Evolutionary conservation across 1,140 invertebrate species (phyloP).

Genomic region (Oncopodura yosiiana): DNA sequence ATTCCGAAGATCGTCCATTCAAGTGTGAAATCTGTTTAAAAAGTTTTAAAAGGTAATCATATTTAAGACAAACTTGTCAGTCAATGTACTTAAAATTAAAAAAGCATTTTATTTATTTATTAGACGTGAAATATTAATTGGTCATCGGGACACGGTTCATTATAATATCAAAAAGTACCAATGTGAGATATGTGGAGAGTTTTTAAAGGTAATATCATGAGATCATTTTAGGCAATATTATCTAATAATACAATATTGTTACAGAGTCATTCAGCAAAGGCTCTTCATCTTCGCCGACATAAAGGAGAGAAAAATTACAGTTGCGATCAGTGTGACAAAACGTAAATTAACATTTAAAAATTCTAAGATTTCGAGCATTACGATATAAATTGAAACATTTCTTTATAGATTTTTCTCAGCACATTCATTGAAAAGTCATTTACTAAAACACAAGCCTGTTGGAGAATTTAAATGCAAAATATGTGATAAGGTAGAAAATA

Average conservation of each 20-base stretch:
- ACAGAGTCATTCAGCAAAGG: conserved; percentile 72
- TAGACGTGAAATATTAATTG: conserved; percentile 23
- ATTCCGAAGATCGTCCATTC: conserved; percentile 19
- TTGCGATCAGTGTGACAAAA: conserved; percentile 69
- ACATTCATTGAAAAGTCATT: conserved; percentile 9
- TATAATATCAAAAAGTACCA: conserved; percentile 58
- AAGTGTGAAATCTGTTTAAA: conserved; percentile 26
- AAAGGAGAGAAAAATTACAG: conserved; percentile 81
- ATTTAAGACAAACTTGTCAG: no score
- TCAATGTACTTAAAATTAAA: no score
- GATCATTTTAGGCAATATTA: no score
- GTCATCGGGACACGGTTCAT: conserved; percentile 14
- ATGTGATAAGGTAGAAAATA: conserved; percentile 13
- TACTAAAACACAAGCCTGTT: no score
- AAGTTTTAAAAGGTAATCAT: conserved; percentile 21
- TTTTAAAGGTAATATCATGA: conserved; percentile 60
- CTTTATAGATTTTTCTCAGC: neutral
- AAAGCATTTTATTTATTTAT: no score
- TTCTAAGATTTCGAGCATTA: neutral
- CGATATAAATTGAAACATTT: neutral
- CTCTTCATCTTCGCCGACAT: conserved; percentile 74
- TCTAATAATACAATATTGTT: no score
- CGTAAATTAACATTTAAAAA: neutral
- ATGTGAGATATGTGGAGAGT: conserved; percentile 70
- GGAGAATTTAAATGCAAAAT: no score